Base-by-base conservation (phyloP, 2,113 vertebrate species). In the Nycticorax nycticorax region DNA sequence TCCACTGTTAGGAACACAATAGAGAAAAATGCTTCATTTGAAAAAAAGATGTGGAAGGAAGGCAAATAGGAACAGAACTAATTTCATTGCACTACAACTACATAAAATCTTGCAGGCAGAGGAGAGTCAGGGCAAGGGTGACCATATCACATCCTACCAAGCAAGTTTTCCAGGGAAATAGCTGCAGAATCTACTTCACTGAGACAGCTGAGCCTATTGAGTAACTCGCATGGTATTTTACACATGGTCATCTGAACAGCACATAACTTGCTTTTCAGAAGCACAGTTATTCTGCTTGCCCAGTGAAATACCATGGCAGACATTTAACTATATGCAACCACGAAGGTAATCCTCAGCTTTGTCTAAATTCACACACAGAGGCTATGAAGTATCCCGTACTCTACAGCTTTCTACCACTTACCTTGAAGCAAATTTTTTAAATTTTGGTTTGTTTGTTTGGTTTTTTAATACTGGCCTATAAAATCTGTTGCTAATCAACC, bases 401-500 rank as follows among this genome's bases (percentile, higher is more conserved):
- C 53, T 62, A 71, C 14, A 45, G 32, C 73, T 82, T 79, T 66
- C 80, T 81, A 86, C 66, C 62, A 50, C 73, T 87, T 91, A 91
- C 43, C 77, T 85, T 67, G 62, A 73, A 89, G 62, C 22, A 47
- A 68, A 8, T 52, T 83, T 35, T 57, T 47, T 4, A 20, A 69
- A 71, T 50, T 75, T 50, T 10, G 14, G 27, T 2, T 55, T 12
- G 27, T 10, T n/a, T 74, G 23, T 19, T 19, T 47, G 45, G 16
- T 56, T 22, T 33, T 73, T 56, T 30, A 90, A 82, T 80, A 97
- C 91, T 92, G 91, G 89, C 89, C 91, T 82, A 62, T 78, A 82
- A 92, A 94, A 92, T 76, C 74, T 85, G 89, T 92, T 92, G 68
- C 75, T 93, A 81, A 85, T 53, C 85, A 88, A 93, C 84, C 72